phyloP scores from a whole-genome alignment of 1,140 invertebrate genomes.

The Pollicipes pollicipes region DNA sequence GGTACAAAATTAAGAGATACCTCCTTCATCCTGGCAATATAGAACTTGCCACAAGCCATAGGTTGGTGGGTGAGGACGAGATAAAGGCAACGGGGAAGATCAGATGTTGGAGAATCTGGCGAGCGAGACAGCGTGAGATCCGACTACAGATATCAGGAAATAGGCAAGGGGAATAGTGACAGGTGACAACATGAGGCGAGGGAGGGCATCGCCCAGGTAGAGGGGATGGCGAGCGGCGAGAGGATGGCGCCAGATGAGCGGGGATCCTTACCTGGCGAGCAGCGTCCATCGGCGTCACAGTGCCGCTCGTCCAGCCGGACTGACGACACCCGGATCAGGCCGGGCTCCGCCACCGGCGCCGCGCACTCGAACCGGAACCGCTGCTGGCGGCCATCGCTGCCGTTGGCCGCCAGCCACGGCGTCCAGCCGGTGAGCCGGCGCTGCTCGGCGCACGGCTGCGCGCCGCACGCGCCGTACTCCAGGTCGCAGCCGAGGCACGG shows the following conservation, averaged over 20 bases:
- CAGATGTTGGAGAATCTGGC: too few species aligned
- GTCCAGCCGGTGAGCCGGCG: slow-evolving; percentile 52
- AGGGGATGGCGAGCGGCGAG: not conserved
- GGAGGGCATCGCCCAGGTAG: not conserved
- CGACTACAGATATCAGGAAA: too few species aligned
- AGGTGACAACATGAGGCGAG: too few species aligned
- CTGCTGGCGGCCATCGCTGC: slow-evolving; percentile 41
- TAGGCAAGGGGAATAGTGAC: too few species aligned
- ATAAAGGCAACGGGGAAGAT: too few species aligned
- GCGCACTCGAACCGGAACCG: slow-evolving; percentile 57
- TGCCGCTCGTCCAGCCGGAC: slow-evolving; percentile 58
- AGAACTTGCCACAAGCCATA: too few species aligned
- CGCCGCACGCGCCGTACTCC: slow-evolving; percentile 46
- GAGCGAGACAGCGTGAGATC: too few species aligned
- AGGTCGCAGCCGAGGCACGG: slow-evolving; percentile 45
- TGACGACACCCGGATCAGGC: slow-evolving; percentile 38
- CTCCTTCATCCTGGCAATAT: too few species aligned
- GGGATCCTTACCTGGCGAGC: slow-evolving; percentile 24
- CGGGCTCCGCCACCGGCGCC: slow-evolving; percentile 48
- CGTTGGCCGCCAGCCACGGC: slow-evolving; percentile 43
- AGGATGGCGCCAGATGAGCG: not conserved
- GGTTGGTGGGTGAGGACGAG: too few species aligned
- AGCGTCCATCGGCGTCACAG: slow-evolving; percentile 41
- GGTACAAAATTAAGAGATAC: too few species aligned
- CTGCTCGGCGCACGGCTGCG: slow-evolving; percentile 43